Percentiles rank a stretch among this genome's conserved stretches.
These are phyloP conservation scores for Leptopterna dolabrata DNA, from an alignment of 2,888 invertebrate species.

Conservation along the genomic window DNA sequence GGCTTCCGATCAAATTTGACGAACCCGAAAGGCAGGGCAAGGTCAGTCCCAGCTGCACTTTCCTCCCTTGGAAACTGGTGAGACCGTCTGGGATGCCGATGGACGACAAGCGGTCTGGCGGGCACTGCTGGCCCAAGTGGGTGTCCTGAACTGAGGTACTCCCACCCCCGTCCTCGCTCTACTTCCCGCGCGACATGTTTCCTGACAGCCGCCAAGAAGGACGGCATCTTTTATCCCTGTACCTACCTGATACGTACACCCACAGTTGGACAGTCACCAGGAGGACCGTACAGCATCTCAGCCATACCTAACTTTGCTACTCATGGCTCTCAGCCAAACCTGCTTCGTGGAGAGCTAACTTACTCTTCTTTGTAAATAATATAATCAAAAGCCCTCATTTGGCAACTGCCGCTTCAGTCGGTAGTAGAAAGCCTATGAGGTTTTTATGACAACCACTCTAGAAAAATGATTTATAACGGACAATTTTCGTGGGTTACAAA, in stretches of 20 bases:
- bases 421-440: too few species aligned
- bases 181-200: constrained; percentile 19
- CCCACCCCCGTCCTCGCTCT: constrained; percentile 27
- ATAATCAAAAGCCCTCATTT: too few species aligned
- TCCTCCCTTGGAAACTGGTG: not conserved
- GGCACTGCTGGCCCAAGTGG: not conserved
- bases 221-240: not conserved
- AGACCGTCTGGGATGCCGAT: not conserved
- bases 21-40: not conserved
- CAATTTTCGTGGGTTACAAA: too few species aligned
- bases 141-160: not conserved
- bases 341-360: too few species aligned
- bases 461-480: too few species aligned
- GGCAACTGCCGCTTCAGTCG: too few species aligned
- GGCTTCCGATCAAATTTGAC: not conserved
- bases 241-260: not conserved
- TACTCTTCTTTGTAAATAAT: too few species aligned
- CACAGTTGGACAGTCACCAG: not conserved
- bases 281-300: not conserved
- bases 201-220: constrained; percentile 10
- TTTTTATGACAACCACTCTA: too few species aligned
- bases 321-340: not conserved
- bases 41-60: not conserved
- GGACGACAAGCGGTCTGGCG: constrained; percentile 17
- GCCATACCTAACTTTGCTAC: not conserved